phyloP scores from a whole-genome alignment of 2,113 vertebrate genomes.

The Laticauda laticaudata region DNA sequence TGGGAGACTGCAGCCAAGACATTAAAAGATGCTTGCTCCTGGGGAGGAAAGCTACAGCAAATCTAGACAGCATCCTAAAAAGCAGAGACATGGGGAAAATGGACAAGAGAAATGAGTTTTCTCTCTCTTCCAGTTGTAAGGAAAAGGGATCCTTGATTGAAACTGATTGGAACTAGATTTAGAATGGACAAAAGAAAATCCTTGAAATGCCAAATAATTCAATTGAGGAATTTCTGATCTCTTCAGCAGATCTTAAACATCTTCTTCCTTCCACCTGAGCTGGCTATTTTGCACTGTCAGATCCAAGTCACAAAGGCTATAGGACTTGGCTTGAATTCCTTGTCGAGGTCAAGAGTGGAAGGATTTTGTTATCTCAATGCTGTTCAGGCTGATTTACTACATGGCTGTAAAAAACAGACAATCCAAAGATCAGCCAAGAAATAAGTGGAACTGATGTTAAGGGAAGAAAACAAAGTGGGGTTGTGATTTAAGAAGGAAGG shows the following conservation, averaged over 20 bases:
- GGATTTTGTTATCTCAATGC: not conserved
- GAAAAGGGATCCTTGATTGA: not conserved
- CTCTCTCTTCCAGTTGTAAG: not conserved
- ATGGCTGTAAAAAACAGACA: constrained; percentile 14
- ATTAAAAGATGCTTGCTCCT: no score
- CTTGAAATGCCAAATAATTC: not conserved
- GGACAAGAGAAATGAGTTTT: not conserved
- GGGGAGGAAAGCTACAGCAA: no score
- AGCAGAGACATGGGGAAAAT: not conserved
- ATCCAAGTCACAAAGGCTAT: not conserved
- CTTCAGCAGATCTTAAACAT: not conserved
- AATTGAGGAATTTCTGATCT: not conserved
- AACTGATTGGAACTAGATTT: not conserved
- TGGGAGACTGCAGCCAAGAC: no score
- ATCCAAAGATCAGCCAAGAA: constrained; percentile 2
- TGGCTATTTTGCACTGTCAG: not conserved
- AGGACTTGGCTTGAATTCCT: not conserved
- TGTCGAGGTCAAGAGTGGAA: constrained; percentile 8
- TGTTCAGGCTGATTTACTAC: constrained; percentile 55
- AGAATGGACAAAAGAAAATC: not conserved
- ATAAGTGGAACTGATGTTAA: not conserved
- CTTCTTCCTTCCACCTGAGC: fast-evolving
- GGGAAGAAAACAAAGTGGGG: not conserved
- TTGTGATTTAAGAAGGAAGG: not conserved
- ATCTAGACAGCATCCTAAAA: no score